Percentiles rank a stretch among this genome's conserved stretches.
Conservation (phyloP, 2,797 vertebrate genomes). For the Vipera latastei region DNA sequence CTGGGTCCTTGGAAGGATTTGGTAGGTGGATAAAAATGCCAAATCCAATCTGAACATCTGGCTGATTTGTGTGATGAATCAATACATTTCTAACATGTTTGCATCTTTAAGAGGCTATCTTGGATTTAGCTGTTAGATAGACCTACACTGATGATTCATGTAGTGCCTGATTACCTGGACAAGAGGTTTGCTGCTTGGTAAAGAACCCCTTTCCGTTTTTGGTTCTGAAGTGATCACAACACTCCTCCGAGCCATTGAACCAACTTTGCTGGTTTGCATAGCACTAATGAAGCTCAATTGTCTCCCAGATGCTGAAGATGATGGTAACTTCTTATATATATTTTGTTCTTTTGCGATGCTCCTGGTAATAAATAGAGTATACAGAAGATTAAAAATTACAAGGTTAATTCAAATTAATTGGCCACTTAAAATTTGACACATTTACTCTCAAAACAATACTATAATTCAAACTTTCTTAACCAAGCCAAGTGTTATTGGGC, state of each 20-base stretch:
- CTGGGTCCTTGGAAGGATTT: neutral
- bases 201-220: slow-evolving; percentile 63
- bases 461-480: neutral
- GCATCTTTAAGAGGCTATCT: neutral
- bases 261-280: slow-evolving; percentile 32
- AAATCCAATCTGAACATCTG: neutral
- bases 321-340: neutral
- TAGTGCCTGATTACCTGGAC: slow-evolving; percentile 60
- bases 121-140: neutral
- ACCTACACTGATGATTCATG: neutral
- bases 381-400: neutral
- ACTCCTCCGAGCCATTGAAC: slow-evolving; percentile 55
- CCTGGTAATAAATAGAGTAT: slow-evolving; percentile 23
- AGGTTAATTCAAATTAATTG: neutral
- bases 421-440: neutral
- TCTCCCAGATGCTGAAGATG: neutral
- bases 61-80: neutral
- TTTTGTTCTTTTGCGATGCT: slow-evolving; percentile 10
- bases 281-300: slow-evolving; percentile 23
- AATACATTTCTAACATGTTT: neutral
- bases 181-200: slow-evolving; percentile 39
- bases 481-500: neutral
- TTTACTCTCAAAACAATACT: neutral
- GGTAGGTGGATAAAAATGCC: neutral
- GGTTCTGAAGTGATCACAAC: slow-evolving; percentile 53